Evolutionary conservation across 2,888 invertebrate species (phyloP), one percentile per base, ranked within the genome.

Genomic region (Aproaerema taeniolella): DNA sequence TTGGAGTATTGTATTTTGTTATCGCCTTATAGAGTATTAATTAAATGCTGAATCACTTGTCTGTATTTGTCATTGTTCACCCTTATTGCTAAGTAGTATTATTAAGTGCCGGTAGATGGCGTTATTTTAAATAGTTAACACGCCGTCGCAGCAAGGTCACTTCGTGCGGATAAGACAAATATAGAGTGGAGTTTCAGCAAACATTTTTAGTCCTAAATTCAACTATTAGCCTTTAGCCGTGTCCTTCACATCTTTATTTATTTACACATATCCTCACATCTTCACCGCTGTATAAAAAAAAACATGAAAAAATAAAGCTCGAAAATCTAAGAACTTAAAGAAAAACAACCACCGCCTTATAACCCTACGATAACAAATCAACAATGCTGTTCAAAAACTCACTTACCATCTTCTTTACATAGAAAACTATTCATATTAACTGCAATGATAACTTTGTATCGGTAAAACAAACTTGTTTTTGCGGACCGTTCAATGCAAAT

Each of bases 1-100:
- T 77, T 78, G 77, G 77, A 81, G 77, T 80, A 79, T 75, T 75
- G 72, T 69, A 66, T 74, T 69, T 69, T 67, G 59, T 71, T 65
- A 61, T 55, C 58, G 67, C 66, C 70, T 72, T 69, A 72, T 60
- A 52, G 50, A 62, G 61, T 67, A 68, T 53, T 63, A 58, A 60
- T 64, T 62, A 56, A 58, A 55, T 53, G 46, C 57, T 42, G 50
- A 52, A 56, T 54, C 51, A 59, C 54, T 52, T 58, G n/a, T n/a
- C 63, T 53, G 55, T 58, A 51, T 47, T 50, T 50, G 40, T 41
- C 12, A 20, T 16, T 14, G 6, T 14, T n/a, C 4, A n/a, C 26
- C n/a, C n/a, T n/a, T 15, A 26, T 36, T 28, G 9, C 28, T 29
- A 30, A 11, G 28, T 37, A 37, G 1, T 30, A 16, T 14, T 17